Evolutionary conservation across 2,113 vertebrate genomes (phyloP).

Genomic region (Centropus unirufus): DNA sequence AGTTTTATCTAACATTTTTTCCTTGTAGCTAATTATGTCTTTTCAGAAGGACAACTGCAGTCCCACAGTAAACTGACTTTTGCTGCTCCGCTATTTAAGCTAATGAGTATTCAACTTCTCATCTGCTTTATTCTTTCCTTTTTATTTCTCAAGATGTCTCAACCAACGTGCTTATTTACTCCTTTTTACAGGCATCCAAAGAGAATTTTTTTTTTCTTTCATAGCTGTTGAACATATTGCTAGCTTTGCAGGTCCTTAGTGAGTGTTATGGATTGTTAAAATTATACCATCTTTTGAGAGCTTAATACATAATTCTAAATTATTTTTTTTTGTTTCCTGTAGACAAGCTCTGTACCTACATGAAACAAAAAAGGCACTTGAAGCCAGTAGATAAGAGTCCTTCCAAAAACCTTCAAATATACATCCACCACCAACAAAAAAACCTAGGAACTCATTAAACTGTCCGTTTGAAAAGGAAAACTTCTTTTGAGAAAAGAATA

Average conservation of each 20-base stretch:
- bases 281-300: background rate
- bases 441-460: background rate
- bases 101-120: background rate
- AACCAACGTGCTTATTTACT: background rate
- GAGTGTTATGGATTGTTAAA: background rate
- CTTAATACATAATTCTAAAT: background rate
- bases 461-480: background rate
- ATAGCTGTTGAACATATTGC: background rate
- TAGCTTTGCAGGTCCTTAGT: background rate
- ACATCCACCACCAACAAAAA: background rate
- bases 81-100: background rate
- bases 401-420: background rate
- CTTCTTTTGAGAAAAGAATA: background rate
- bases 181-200: background rate
- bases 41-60: background rate
- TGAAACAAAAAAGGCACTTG: background rate
- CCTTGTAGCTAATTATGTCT: background rate
- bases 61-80: background rate
- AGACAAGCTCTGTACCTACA: background rate
- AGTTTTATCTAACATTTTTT: background rate
- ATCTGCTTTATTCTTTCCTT: background rate
- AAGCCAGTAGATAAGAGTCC: background rate
- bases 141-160: background rate
- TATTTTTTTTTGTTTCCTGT: background rate
- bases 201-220: background rate